Conservation (phyloP, 2,113 vertebrate species). For the Thinocorus orbignyianus region DNA sequence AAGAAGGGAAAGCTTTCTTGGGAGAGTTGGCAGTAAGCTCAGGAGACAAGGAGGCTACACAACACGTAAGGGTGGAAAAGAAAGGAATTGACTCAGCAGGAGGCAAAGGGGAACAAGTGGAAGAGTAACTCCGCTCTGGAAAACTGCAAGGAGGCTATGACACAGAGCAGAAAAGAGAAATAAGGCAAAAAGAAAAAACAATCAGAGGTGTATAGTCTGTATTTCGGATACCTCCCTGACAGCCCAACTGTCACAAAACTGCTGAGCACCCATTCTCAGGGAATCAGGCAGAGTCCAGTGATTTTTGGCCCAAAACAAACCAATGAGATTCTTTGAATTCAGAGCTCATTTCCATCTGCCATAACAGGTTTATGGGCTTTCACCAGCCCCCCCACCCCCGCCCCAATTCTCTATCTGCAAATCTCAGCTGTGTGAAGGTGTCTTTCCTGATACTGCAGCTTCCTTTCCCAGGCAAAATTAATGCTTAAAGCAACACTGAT, state of each 20-base stretch:
- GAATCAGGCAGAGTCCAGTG: not conserved
- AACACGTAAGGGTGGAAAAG: slow-evolving; percentile 17
- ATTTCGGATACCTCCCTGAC: not conserved
- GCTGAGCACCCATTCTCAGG: not conserved
- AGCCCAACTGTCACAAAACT: not conserved
- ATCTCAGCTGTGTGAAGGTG: not conserved
- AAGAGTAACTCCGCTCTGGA: slow-evolving; percentile 21
- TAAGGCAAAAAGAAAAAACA: not conserved
- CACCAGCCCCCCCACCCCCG: not conserved
- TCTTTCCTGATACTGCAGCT: not conserved
- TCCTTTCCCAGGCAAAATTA: not conserved
- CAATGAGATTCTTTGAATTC: not conserved
- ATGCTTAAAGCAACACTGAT: not conserved
- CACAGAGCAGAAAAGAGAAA: not conserved
- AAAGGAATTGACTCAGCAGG: slow-evolving; percentile 29
- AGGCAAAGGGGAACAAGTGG: slow-evolving; percentile 20
- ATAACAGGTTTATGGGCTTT: not conserved
- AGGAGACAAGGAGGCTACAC: not conserved
- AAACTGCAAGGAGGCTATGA: not conserved
- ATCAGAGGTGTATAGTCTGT: accelerated
- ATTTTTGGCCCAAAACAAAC: not conserved
- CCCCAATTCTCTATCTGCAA: not conserved
- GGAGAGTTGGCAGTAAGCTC: not conserved
- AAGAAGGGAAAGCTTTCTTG: slow-evolving; percentile 23
- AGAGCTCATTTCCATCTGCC: not conserved